These are phyloP conservation scores for Lepus oiostolus DNA, from an alignment of 2,797 vertebrate species.

Conservation along the genomic window DNA sequence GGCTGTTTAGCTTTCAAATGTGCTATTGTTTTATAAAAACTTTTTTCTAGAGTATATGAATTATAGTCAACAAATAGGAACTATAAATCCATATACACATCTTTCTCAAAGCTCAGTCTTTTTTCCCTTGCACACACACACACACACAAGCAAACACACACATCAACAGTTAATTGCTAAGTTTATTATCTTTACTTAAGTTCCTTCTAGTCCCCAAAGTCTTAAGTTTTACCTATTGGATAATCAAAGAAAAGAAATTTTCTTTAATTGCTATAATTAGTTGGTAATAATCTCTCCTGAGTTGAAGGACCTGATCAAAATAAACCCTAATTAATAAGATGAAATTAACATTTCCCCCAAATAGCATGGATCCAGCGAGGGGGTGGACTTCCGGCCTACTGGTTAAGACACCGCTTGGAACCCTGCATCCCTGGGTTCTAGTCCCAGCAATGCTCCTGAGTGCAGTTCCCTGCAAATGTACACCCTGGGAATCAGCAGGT, in stretches of 20 bases:
- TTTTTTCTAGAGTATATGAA: not conserved
- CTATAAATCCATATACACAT: not conserved
- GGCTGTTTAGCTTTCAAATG: not conserved
- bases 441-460: too few species aligned
- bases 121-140: not conserved
- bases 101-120: not conserved
- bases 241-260: constrained; percentile 20
- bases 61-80: not conserved
- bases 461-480: too few species aligned
- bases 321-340: not conserved
- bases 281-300: not conserved
- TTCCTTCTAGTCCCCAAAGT: constrained; percentile 4
- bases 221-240: not conserved
- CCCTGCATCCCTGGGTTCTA: too few species aligned
- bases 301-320: constrained; percentile 37
- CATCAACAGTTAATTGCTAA: not conserved
- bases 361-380: not conserved
- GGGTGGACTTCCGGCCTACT: too few species aligned
- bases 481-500: too few species aligned
- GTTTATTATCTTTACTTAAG: constrained; percentile 50
- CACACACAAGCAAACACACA: not conserved
- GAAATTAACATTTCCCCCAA: constrained; percentile 34
- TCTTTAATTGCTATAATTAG: constrained; percentile 49
- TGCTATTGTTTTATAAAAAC: not conserved
- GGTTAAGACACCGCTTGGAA: too few species aligned